These are phyloP conservation scores for Parazoanthus swiftii DNA, from an alignment of 92 coral and sea anemone genomes.

Conservation along the genomic window DNA sequence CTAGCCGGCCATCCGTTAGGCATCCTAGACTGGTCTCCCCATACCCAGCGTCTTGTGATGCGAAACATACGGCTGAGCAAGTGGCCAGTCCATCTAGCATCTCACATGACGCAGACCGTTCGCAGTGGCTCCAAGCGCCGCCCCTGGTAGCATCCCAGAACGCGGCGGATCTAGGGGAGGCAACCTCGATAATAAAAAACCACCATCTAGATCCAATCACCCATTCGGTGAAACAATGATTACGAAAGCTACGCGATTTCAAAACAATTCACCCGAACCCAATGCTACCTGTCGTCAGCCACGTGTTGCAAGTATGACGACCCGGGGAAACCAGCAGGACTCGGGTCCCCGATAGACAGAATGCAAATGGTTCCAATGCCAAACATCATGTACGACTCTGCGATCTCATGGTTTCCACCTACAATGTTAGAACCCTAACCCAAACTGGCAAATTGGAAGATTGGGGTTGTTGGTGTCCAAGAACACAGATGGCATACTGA, in stretches of 20 bases:
- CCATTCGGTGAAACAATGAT: slow-evolving; percentile 1
- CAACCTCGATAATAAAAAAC: background rate
- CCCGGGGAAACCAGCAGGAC: background rate
- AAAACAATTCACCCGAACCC: background rate
- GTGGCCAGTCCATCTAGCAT: slow-evolving; percentile 39
- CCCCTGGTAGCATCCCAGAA: too few species aligned
- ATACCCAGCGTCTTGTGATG: too few species aligned
- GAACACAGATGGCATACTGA: too few species aligned
- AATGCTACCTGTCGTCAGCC: slow-evolving; percentile 4
- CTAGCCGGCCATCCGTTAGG: background rate
- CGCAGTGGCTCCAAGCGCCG: too few species aligned
- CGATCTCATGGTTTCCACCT: slow-evolving; percentile 2
- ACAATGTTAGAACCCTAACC: background rate
- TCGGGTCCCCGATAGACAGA: background rate
- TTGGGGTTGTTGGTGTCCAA: too few species aligned
- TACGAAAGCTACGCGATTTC: slow-evolving; percentile 6
- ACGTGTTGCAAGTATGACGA: background rate
- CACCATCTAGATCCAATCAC: background rate
- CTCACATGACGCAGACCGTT: slow-evolving; percentile 36
- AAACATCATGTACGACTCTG: background rate
- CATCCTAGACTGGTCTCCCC: slow-evolving; percentile 42
- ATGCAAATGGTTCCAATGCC: slow-evolving; percentile 1
- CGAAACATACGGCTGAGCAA: slow-evolving; percentile 34
- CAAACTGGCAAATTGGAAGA: background rate
- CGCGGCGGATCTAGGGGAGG: too few species aligned